Evolutionary conservation across 1,140 invertebrate species (phyloP).

Genomic region (Lordiphosa stackelbergi): DNA sequence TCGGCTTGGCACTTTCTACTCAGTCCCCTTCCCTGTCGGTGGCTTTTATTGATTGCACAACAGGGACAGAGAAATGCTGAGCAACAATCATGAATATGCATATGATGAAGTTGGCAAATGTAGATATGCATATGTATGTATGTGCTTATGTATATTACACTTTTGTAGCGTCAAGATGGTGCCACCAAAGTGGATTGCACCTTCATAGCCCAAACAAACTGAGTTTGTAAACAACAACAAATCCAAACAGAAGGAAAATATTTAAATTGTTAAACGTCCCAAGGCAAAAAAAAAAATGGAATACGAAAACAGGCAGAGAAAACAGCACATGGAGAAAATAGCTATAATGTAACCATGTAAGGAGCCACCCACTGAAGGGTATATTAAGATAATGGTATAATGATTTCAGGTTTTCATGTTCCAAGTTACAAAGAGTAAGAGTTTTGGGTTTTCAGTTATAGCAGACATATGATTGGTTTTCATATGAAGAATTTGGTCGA

Average conservation of each 20-base stretch:
- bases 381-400: too few species aligned
- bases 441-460: too few species aligned
- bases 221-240: background rate
- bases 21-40: background rate
- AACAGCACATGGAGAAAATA: too few species aligned
- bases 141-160: background rate
- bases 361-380: too few species aligned
- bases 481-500: too few species aligned
- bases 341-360: too few species aligned
- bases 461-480: too few species aligned
- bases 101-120: constrained; percentile 15
- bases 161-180: constrained; percentile 22
- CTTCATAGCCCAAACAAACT: background rate
- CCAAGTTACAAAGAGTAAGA: too few species aligned
- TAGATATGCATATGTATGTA: constrained; percentile 3
- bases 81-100: constrained; percentile 31
- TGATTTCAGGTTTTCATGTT: too few species aligned
- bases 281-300: background rate
- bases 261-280: constrained; percentile 9
- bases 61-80: constrained; percentile 8
- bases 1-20: background rate
- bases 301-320: too few species aligned
- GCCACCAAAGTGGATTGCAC: constrained; percentile 17
- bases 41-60: background rate
- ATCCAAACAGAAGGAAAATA: constrained; percentile 7